phyloP scores from a whole-genome alignment of 2,113 vertebrate genomes.

The Pelvicachromis taeniatus region DNA sequence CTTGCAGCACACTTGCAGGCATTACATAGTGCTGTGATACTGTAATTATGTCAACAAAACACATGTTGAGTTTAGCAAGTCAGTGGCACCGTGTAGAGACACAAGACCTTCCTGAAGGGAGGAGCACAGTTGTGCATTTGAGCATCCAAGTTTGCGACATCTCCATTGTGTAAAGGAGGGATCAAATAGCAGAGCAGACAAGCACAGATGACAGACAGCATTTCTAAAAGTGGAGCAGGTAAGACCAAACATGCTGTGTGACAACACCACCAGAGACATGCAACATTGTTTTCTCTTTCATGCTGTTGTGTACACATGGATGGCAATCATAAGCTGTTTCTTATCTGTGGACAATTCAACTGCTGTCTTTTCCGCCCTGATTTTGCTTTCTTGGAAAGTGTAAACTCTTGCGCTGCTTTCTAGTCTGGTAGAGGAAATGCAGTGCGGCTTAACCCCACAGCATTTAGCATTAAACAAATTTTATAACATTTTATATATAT shows the following conservation, averaged over 20 bases:
- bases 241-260: slow-evolving; percentile 30
- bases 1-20: slow-evolving; percentile 12
- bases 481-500: too few species aligned
- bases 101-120: slow-evolving; percentile 42
- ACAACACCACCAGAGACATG: slow-evolving; percentile 30
- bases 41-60: slow-evolving; percentile 53
- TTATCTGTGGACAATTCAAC: slow-evolving; percentile 22
- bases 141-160: slow-evolving; percentile 3
- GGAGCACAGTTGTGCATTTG: slow-evolving; percentile 30
- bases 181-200: slow-evolving; percentile 48
- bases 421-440: not conserved
- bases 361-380: slow-evolving; percentile 12
- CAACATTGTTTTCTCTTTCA: slow-evolving; percentile 28
- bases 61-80: slow-evolving; percentile 25
- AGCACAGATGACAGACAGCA: slow-evolving; percentile 35
- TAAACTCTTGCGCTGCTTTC: not conserved
- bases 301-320: slow-evolving; percentile 22
- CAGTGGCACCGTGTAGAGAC: slow-evolving; percentile 27
- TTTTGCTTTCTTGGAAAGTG: not conserved
- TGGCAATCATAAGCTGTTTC: slow-evolving; percentile 42
- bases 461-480: not conserved
- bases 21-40: slow-evolving; percentile 33
- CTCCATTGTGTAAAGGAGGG: slow-evolving; percentile 8
- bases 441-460: not conserved
- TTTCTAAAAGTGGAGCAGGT: slow-evolving; percentile 50